These are phyloP conservation scores for Schlechtendalia chinensis DNA, from an alignment of 1,140 invertebrate species.

Conservation along the genomic window DNA sequence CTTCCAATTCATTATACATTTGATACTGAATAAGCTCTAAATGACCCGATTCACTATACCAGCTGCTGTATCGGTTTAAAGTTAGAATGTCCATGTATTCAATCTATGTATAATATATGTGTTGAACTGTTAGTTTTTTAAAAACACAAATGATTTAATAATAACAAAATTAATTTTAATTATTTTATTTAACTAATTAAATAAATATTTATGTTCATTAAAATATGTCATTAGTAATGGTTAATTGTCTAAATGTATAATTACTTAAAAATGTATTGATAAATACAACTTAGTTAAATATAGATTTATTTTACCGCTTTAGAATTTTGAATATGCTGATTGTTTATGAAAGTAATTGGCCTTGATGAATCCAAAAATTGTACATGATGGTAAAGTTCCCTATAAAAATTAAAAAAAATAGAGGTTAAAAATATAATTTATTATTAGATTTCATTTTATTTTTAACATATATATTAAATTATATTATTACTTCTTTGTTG, in stretches of 20 bases:
- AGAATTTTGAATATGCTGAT: conserved; percentile 37
- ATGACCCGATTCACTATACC: conserved; percentile 84
- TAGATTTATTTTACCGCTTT: conserved; percentile 14
- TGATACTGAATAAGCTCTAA: conserved; percentile 71
- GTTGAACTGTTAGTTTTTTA: not conserved
- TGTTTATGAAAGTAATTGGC: conserved; percentile 41
- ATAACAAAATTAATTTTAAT: not conserved
- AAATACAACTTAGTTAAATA: not conserved
- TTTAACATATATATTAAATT: too few species aligned
- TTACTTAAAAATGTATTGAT: not conserved
- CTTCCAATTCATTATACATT: conserved; percentile 71
- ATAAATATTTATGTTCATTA: not conserved
- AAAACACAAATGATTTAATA: not conserved
- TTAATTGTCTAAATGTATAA: not conserved
- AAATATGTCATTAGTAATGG: not conserved
- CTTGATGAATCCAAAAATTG: conserved; percentile 12
- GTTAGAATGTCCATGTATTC: conserved; percentile 84
- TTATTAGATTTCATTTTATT: too few species aligned
- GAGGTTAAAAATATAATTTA: too few species aligned
- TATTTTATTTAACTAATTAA: not conserved
- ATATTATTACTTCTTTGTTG: too few species aligned
- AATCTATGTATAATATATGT: conserved; percentile 56
- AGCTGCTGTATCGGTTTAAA: conserved; percentile 91
- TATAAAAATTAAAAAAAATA: not conserved
- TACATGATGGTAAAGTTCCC: conserved; percentile 37